Conservation (phyloP, 2,888 invertebrate species). For the Matsumyia berberina region DNA sequence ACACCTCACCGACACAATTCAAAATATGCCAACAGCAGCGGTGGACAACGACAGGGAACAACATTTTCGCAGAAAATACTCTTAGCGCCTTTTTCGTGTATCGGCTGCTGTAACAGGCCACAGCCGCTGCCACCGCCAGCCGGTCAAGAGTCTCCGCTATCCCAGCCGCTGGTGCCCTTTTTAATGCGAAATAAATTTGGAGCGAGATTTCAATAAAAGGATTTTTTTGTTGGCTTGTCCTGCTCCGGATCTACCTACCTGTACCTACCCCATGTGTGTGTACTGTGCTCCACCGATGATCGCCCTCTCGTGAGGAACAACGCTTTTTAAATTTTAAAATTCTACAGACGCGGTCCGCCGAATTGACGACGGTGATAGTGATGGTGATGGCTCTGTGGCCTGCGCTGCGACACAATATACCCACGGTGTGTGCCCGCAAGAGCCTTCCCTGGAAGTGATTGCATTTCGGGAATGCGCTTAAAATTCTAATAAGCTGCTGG, state of each 20-base stretch:
- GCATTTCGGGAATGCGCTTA: slow-evolving; percentile 76
- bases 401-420: background rate
- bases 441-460: slow-evolving; percentile 74
- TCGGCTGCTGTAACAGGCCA: slow-evolving; percentile 68
- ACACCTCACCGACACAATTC: slow-evolving; percentile 74
- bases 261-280: slow-evolving; percentile 29
- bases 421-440: slow-evolving; percentile 39
- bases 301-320: slow-evolving; percentile 56
- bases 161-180: slow-evolving; percentile 41
- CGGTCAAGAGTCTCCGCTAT: slow-evolving; percentile 30
- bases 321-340: slow-evolving; percentile 75
- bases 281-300: slow-evolving; percentile 36
- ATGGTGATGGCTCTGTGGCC: slow-evolving; percentile 50
- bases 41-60: slow-evolving; percentile 73
- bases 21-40: slow-evolving; percentile 75
- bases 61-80: slow-evolving; percentile 76
- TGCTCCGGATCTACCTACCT: slow-evolving; percentile 2
- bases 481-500: slow-evolving; percentile 75
- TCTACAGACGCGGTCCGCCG: slow-evolving; percentile 48
- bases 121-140: slow-evolving; percentile 40
- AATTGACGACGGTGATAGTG: slow-evolving; percentile 37
- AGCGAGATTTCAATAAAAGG: slow-evolving; percentile 75
- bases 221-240: slow-evolving; percentile 7
- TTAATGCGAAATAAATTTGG: slow-evolving; percentile 75
- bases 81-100: slow-evolving; percentile 77